Evolutionary conservation across 1,140 invertebrate genomes (phyloP), one percentile per base, ranked within the genome.

Genomic region (Cyclina sinensis): DNA sequence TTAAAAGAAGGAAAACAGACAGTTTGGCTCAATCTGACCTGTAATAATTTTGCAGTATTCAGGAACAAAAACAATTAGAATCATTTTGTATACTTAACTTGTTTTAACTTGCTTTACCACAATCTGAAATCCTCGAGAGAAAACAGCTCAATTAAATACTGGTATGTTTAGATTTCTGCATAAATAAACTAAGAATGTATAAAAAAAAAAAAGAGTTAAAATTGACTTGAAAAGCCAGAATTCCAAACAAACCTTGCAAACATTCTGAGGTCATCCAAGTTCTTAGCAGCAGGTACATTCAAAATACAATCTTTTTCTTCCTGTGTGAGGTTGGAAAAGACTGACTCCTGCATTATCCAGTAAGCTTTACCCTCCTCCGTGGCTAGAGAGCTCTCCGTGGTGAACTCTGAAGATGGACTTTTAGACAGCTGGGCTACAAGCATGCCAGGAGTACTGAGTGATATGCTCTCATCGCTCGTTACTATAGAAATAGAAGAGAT

Each of bases 231-330:
- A 48, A 48, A 18, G 18, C 9, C 46, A 48, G 7, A 48, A 21
- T 21, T 4, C 11, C 21, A 39, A 59, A 32, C 80, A 87, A 92
- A 96, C 93, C 94, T 94, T 16, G 93, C 97, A 62, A 99, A 96
- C 65, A 98, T 96, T 92, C 97, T 97, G 39, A 98, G 96, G 94
- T 98, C 98, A 85, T 98, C 98, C 0, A 97, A 96, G 92, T 97
- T 97, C 24, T 96, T 96, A 1, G 97, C 96, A 9, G 97, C 97
- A 18, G 97, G 97, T 86, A 97, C 96, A 85, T 96, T 96, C 73
- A 97, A 95, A 14, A 98, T 96, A n/a, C 96, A 97, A 9, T 96
- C 96, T 24, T 97, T 96, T 93, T 98, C 97, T 62, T 97, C 96
- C 35, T 96, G 96, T 3, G 96, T 96, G 92, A 97, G 97, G 32